These are phyloP conservation scores for Andrena marginata DNA, from an alignment of 2,888 invertebrate genomes.

Conservation along the genomic window DNA sequence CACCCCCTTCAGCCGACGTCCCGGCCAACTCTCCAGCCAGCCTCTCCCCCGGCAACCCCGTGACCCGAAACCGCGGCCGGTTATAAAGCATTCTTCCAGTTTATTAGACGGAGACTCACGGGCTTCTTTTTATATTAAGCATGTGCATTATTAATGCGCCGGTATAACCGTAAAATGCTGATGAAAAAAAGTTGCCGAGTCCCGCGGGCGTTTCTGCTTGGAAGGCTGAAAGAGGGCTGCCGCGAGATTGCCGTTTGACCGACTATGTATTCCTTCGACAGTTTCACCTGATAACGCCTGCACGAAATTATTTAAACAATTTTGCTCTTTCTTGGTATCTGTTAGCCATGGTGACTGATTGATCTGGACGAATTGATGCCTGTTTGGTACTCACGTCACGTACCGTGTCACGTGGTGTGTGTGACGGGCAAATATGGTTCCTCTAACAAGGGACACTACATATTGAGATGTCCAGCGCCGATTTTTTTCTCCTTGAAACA, in stretches of 20 bases:
- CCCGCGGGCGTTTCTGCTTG: constrained; percentile 71
- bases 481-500: too few species aligned
- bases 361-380: background rate
- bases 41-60: constrained; percentile 35
- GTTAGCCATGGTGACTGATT: too few species aligned
- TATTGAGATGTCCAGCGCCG: too few species aligned
- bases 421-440: too few species aligned
- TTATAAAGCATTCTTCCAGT: constrained; percentile 78
- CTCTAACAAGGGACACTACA: too few species aligned
- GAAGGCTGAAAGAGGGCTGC: constrained; percentile 44
- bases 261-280: constrained; percentile 45
- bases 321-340: background rate
- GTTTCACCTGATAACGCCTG: constrained; percentile 22
- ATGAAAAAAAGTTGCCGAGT: constrained; percentile 77
- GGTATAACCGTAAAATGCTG: constrained; percentile 79
- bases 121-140: constrained; percentile 79
- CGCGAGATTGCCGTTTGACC: constrained; percentile 68
- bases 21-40: constrained; percentile 49
- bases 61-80: constrained; percentile 74
- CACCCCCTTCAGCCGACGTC: constrained; percentile 63
- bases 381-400: background rate
- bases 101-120: constrained; percentile 77
- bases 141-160: constrained; percentile 79
- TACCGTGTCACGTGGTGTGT: too few species aligned
- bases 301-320: constrained; percentile 10